Evolutionary conservation across 2,797 vertebrate species (phyloP), one percentile per base, ranked within the genome.

Genomic region (Myotis planiceps): DNA sequence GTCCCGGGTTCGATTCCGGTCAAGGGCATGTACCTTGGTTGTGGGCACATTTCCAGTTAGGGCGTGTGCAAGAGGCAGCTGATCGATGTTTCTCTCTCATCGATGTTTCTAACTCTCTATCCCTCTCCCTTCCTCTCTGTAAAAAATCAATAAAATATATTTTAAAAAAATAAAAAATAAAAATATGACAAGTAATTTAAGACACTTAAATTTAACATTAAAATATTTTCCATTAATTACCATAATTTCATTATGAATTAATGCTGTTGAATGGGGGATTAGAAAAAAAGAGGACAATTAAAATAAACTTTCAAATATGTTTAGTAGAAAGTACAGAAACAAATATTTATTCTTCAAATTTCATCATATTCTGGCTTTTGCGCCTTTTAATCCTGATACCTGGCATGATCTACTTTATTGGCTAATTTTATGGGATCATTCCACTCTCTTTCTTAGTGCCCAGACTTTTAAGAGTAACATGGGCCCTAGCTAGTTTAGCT

Each of bases 231-330:
- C 21, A 83, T 49, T 47, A 42, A 63, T 88, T 92, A 92, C 3
- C 23, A 79, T 37, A 29, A 76, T 65, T 78, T 72, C 4, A 88
- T 93, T 93, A 85, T 86, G 7, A 92, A 74, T 49, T 88, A 82
- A 86, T 78, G 18, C 13, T 45, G 6, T 75, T 69, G 12, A 81
- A 39, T 75, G n/a, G 1, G 14, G 0, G 1, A 85, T 87, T 6
- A 66, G 29, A 60, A 88, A 79, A 79, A 55, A 32, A 80, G 15
- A 81, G 3, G 8, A 74, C 74, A 63, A 12, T 4, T 47, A 8
- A 93, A 88, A 91, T 84, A 84, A 78, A 83, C 9, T 81, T 75
- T 34, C 69, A 89, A 79, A 65, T 51, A 6, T 75, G 25, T 32
- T 76, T 49, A 5, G 29, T 65, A n/a, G 19, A 68, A 78, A 34